Evolutionary conservation across 2,888 invertebrate genomes (phyloP).

Genomic region (Sinhomidia bicolor): DNA sequence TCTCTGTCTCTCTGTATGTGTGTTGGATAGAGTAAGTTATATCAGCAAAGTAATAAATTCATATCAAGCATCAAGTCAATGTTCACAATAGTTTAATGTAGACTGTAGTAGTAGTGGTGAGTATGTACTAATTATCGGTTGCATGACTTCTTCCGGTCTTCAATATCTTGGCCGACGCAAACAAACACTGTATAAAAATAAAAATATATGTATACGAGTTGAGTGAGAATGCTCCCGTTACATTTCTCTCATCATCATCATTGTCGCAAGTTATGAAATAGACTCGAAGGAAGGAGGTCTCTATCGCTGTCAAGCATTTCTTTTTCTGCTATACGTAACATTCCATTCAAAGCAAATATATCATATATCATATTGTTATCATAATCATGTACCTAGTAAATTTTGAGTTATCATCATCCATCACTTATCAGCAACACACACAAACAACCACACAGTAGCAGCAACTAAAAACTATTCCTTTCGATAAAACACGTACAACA

Average conservation of each 20-base stretch:
- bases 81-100: too few species aligned
- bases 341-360: too few species aligned
- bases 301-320: not conserved
- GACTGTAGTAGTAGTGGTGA: too few species aligned
- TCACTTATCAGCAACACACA: too few species aligned
- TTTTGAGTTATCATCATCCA: too few species aligned
- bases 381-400: too few species aligned
- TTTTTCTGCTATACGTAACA: too few species aligned
- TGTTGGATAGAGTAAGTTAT: not conserved
- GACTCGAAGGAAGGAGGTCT: not conserved
- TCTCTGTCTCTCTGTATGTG: not conserved
- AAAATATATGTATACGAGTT: not conserved
- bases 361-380: too few species aligned
- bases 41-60: slow-evolving; percentile 35
- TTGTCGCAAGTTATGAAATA: not conserved
- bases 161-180: slow-evolving; percentile 20
- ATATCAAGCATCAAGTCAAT: slow-evolving; percentile 45
- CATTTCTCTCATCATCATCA: not conserved
- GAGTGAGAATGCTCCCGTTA: not conserved
- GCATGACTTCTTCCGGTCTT: slow-evolving; percentile 55
- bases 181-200: not conserved
- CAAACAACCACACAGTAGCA: too few species aligned
- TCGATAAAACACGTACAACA: too few species aligned
- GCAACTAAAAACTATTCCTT: too few species aligned
- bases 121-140: slow-evolving; percentile 50